Evolutionary conservation across 2,888 invertebrate genomes (phyloP), one percentile per base, ranked within the genome.

Genomic region (Rhagonycha lutea): DNA sequence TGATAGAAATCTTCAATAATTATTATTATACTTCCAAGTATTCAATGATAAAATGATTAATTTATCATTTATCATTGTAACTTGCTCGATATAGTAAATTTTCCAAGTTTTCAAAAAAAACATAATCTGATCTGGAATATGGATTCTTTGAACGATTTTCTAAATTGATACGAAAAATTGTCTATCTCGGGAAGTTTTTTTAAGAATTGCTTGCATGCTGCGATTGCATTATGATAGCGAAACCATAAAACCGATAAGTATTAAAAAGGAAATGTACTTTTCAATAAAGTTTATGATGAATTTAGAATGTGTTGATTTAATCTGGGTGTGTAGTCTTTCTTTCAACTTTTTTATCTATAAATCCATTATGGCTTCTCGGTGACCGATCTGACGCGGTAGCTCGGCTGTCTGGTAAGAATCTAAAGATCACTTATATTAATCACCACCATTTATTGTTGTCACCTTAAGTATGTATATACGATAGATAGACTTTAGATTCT

Each of bases 371-470:
- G 24, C 68, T 71, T 72, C 72, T 68, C 72, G 72, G 76, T 76
- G 72, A 69, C 72, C 65, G 65, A 69, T 60, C 69, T 73, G 76
- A 76, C 62, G 69, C 76, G 70, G 76, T 76, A 76, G 76, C 76
- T 70, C 14, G 72, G 69, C 76, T 76, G 76, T 76, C 76, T 61
- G 72, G 67, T 70, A 14, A 69, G 72, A 75, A 76, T 76, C 76
- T 72, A 76, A 65, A 76, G 76, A 76, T 76, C 76, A 69, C 72
- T 76, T 76, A 76, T 72, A 76, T 76, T 76, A 76, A 76, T 76
- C 76, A 76, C 76, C 69, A 70, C 69, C 76, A 76, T 76, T 75
- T 76, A 76, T 76, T 73, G 72, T 72, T 70, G 76, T 76, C 76
- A 76, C 73, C 69, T 73, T 32, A 72, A 72, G 65, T 69, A 69